phyloP scores from a whole-genome alignment of 2,113 vertebrate genomes.

The Chinchilla lanigera region DNA sequence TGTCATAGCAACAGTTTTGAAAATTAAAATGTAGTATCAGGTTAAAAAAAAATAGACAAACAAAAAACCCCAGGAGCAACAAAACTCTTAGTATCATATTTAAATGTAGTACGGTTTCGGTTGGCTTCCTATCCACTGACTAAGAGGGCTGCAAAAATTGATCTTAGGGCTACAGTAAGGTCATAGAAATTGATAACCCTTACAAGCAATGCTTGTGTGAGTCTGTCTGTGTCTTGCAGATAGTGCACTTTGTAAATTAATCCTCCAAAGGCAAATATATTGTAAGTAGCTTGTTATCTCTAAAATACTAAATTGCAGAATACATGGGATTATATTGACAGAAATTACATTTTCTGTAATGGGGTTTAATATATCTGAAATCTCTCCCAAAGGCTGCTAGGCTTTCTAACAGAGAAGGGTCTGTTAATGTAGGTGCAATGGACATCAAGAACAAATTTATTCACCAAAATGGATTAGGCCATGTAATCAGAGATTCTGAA shows the following conservation, averaged over 20 bases:
- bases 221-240: conserved; percentile 88
- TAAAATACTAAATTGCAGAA: conserved; percentile 95
- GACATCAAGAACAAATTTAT: conserved; percentile 90
- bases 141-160: conserved; percentile 89
- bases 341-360: conserved; percentile 96
- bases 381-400: conserved; percentile 87
- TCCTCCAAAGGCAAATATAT: conserved; percentile 95
- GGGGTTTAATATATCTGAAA: conserved; percentile 94
- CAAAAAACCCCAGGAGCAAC: not conserved
- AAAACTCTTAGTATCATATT: conserved; percentile 38
- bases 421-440: conserved; percentile 88
- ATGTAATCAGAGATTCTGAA: conserved; percentile 90
- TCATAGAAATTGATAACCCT: conserved; percentile 96
- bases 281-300: conserved; percentile 94
- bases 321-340: conserved; percentile 96
- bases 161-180: conserved; percentile 91
- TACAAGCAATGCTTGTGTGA: conserved; percentile 91
- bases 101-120: conserved; percentile 61
- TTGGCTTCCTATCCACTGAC: conserved; percentile 78
- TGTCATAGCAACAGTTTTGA: not conserved
- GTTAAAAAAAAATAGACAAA: conserved; percentile 36
- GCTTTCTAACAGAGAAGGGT: conserved; percentile 84
- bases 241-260: conserved; percentile 93
- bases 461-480: conserved; percentile 91
- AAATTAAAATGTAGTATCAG: conserved; percentile 3